Evolutionary conservation across 2,797 vertebrate genomes (phyloP), one percentile per base, ranked within the genome.

Genomic region (Ctenopoma kingsleyae): DNA sequence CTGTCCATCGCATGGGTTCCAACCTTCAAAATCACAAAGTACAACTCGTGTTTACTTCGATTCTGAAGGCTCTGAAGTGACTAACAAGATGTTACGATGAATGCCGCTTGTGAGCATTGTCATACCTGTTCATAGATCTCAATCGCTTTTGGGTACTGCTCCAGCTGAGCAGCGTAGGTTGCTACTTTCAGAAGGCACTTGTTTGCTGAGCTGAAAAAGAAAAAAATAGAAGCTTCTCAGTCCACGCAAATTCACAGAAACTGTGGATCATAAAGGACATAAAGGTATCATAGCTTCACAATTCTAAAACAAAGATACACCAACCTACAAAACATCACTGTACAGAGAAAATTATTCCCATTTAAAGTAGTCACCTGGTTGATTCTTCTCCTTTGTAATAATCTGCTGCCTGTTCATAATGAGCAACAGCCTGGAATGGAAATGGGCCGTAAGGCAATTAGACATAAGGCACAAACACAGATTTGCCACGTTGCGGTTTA

Each of bases 381-480:
- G 96, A 97, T 71, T 98, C 97, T 88, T 98, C 97, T 3, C 97
- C 96, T 92, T 97, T 98, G 89, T 98, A 98, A 89, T 98, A 98
- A 87, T 98, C 97, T 19, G 96, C 97, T 5, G 97, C 96, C 84
- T 97, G 96, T 89, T 98, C 97, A 2, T 97, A 98, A 86, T 98
- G 97, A 60, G 97, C 97, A 3, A 98, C 92, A 3, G 97, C 96
- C 97, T 98, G 83, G 0, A 71, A 65, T 4, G 47, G 49, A 78
- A 57, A 67, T 10, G 1, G 7, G 12, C 49, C 2, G 60, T 27
- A 27, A 27, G 25, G 25, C 27, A 43, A 27, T n/a, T 15, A 16
- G n/a, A 76, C 11, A 16, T 3, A 20, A 16, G 6, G 2, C 0
- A 0, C 22, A 6, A 56, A 51, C 4, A 62, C 3, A 50, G 38